Percentiles rank a stretch among this genome's conserved stretches.
Conservation (phyloP, 2,888 invertebrate species). For the Lochmaea capreae region DNA sequence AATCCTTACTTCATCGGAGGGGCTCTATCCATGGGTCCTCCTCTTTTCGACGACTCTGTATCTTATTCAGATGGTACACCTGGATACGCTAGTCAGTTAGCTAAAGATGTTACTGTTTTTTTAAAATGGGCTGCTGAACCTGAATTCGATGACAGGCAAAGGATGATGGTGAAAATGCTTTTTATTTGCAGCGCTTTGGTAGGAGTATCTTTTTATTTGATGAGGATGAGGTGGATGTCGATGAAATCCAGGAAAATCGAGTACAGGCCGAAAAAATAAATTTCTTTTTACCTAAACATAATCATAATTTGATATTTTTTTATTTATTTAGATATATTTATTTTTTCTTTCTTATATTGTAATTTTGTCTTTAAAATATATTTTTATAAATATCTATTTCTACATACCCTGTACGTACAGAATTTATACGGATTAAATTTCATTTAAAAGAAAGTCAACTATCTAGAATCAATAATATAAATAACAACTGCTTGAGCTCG, state of each 20-base stretch:
- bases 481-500: neutral
- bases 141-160: conserved; percentile 88
- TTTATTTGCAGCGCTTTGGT: neutral
- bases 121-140: conserved; percentile 95
- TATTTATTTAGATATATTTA: too few species aligned
- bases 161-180: conserved; percentile 77
- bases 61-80: conserved; percentile 93
- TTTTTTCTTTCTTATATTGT: too few species aligned
- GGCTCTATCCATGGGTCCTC: conserved; percentile 95
- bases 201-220: neutral
- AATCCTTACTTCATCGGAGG: conserved; percentile 99
- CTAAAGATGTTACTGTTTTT: conserved; percentile 96
- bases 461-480: conserved; percentile 21
- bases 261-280: conserved; percentile 6
- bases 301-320: too few species aligned
- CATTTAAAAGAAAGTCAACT: neutral
- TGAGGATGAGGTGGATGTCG: conserved; percentile 13
- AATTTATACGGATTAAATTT: neutral
- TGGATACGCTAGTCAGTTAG: conserved; percentile 92
- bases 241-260: conserved; percentile 17
- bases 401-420: neutral
- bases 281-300: too few species aligned
- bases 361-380: neutral
- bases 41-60: conserved; percentile 87
- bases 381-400: too few species aligned